These are phyloP conservation scores for Diachrysia chrysitis DNA, from an alignment of 2,888 invertebrate species.

Conservation along the genomic window DNA sequence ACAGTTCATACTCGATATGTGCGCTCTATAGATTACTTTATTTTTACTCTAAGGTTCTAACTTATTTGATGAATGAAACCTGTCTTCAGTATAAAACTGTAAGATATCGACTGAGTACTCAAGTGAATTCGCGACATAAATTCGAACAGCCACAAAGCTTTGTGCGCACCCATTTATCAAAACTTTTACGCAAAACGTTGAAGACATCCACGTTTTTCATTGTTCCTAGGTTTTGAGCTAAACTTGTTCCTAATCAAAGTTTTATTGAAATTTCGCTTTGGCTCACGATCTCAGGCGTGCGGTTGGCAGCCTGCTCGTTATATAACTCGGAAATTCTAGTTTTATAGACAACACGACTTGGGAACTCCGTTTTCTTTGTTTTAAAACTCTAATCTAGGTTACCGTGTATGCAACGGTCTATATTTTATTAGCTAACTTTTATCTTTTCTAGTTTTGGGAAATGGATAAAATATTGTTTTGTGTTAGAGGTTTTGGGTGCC, in stretches of 20 bases:
- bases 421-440: conserved; percentile 32
- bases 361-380: conserved; percentile 42
- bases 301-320: conserved; percentile 38
- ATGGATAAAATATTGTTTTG: background rate
- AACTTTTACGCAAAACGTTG: conserved; percentile 22
- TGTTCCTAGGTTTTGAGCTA: conserved; percentile 25
- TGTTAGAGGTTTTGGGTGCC: background rate
- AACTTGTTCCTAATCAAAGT: conserved; percentile 54
- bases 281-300: conserved; percentile 38
- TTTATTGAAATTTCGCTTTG: conserved; percentile 52
- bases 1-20: too few relatives aligned
- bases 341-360: conserved; percentile 46
- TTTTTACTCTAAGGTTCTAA: too few relatives aligned
- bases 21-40: too few relatives aligned
- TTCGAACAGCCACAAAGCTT: conserved; percentile 14
- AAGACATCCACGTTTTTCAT: conserved; percentile 47
- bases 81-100: background rate
- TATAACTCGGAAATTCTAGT: conserved; percentile 37
- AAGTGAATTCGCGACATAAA: conserved; percentile 10
- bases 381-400: conserved; percentile 47
- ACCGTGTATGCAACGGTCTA: conserved; percentile 12
- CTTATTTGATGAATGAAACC: background rate
- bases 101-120: background rate
- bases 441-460: conserved; percentile 2
- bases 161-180: conserved; percentile 9